phyloP scores from a whole-genome alignment of 1,140 invertebrate species.

The Procambarus clarkii region DNA sequence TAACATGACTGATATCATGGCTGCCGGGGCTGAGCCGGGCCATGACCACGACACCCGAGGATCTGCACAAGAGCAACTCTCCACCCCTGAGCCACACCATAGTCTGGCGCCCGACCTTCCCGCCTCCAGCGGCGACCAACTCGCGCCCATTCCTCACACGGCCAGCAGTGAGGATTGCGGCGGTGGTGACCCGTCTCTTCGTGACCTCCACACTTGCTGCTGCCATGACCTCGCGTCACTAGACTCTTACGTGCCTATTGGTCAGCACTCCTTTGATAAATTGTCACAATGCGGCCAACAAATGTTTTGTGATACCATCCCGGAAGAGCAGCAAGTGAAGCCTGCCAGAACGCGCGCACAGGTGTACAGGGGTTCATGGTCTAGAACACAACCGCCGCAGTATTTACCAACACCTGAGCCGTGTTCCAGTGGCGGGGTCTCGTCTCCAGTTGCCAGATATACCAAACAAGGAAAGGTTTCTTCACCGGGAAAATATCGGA shows the following conservation, averaged over 20 bases:
- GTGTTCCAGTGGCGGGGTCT: neutral
- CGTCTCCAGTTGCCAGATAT: neutral
- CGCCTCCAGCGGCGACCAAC: neutral
- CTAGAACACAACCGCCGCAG: neutral
- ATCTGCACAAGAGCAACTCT: neutral
- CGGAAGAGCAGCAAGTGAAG: neutral
- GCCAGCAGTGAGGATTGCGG: too few relatives aligned
- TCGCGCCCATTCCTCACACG: neutral
- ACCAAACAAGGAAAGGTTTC: neutral
- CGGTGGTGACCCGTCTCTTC: too few relatives aligned
- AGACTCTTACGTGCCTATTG: neutral
- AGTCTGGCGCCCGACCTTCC: neutral
- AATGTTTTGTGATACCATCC: neutral
- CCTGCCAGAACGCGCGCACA: neutral
- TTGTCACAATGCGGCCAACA: neutral
- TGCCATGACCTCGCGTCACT: neutral
- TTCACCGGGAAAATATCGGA: constrained; percentile 11
- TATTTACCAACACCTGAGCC: neutral
- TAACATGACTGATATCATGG: neutral
- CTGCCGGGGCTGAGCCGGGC: neutral
- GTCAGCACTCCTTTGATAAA: neutral
- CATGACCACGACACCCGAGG: neutral
- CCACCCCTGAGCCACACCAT: neutral
- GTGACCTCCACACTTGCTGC: too few relatives aligned
- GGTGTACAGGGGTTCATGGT: neutral